Percentiles rank a stretch among this genome's conserved stretches.
Conservation (phyloP, 92 coral and sea anemone species). For the Porites divaricata region DNA sequence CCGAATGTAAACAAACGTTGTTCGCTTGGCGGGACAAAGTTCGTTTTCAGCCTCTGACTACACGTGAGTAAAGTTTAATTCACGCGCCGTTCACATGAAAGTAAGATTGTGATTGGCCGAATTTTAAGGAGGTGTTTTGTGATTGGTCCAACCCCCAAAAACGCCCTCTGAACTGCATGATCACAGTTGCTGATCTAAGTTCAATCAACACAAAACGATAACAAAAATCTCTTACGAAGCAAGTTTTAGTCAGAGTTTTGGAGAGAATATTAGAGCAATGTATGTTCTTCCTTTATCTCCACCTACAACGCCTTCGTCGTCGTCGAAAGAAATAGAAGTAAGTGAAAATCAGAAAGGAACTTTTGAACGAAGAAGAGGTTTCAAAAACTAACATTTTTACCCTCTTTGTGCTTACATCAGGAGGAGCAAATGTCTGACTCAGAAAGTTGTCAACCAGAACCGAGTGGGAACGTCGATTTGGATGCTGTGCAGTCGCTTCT, state of each 20-base stretch:
- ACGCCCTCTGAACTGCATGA: constrained; percentile 95
- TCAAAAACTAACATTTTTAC: constrained; percentile 17
- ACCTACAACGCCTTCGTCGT: constrained; percentile 96
- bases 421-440: constrained; percentile 65
- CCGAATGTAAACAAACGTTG: constrained; percentile 72
- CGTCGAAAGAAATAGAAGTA: constrained; percentile 88
- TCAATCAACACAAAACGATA: constrained; percentile 73
- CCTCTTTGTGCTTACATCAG: constrained; percentile 57
- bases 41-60: constrained; percentile 64
- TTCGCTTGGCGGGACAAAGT: constrained; percentile 74
- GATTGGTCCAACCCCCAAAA: constrained; percentile 95
- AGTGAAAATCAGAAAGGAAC: constrained; percentile 44
- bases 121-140: constrained; percentile 43
- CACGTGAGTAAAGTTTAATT: constrained; percentile 85
- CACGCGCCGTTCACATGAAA: constrained; percentile 99
- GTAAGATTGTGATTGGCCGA: constrained; percentile 83
- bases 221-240: constrained; percentile 56
- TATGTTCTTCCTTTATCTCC: constrained; percentile 98
- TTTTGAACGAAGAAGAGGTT: not conserved
- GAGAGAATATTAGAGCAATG: constrained; percentile 51
- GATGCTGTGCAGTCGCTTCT: constrained; percentile 98
- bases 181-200: constrained; percentile 91
- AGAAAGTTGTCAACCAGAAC: constrained; percentile 58
- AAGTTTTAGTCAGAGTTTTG: constrained; percentile 42
- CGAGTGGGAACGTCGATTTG: constrained; percentile 77